Evolutionary conservation across 2,888 invertebrate species (phyloP), one percentile per base, ranked within the genome.

Genomic region (Andrena fulva): DNA sequence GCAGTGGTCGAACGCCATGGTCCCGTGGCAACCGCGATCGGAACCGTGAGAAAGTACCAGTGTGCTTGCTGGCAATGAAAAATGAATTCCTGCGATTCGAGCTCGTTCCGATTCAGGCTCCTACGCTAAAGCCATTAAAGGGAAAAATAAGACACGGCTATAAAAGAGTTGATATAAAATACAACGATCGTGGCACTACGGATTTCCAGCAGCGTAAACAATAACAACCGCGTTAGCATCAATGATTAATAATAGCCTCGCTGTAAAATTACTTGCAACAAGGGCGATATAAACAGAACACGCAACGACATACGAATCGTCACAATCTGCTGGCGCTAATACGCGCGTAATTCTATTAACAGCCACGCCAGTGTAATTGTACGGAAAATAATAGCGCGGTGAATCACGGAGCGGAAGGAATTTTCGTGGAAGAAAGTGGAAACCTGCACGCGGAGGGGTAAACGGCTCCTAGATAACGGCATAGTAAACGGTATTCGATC

Each of bases 401-500:
- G 73, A 84, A 60, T 73, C 42, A 84, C 24, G 62, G 60, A 62
- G 52, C 62, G 48, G 48, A 71, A 71, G 70, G 72, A 82, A 69
- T 82, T 64, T 68, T 78, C 66, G 54, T 64, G 56, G 63, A 84
- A 69, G 85, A 85, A 85, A 85, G 84, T 85, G 80, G 85, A 84
- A 85, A 82, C 77, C 77, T 69, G 67, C 42, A 42, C 2, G 62
- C 77, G 80, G 76, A 64, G 77, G 80, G 82, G 77, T 81, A 80
- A 75, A 85, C 75, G 79, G 74, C 81, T 80, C 82, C 78, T 80
- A 88, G 78, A 82, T 88, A 86, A 87, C 85, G 87, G 82, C 80
- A 86, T 87, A 79, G 85, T 82, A 82, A 88, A 85, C 87, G 88
- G 87, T 85, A 85, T 86, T 74, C 77, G 79, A 84, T 87, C 83